Evolutionary conservation across 2,888 invertebrate genomes (phyloP), one percentile per base, ranked within the genome.

Genomic region (Luperina nickerlii): DNA sequence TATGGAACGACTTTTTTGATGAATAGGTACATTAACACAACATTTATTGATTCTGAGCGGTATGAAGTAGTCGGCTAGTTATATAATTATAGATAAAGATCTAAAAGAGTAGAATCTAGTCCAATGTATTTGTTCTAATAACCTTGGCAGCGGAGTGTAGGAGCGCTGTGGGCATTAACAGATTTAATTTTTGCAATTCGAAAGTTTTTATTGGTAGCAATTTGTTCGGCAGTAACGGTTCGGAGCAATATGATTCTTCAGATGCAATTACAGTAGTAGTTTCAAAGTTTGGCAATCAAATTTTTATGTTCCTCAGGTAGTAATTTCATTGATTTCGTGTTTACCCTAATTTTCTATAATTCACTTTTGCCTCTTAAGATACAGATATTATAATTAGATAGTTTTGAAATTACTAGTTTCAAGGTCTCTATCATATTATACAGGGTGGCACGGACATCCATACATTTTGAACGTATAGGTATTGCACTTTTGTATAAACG

Each of bases 171-270:
- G n/a, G 48, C 11, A 87, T 84, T 87, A 85, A 66, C 62, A 73
- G 74, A 87, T 69, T 85, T 54, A 87, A 87, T 85, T 85, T 79
- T 84, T 79, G 85, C 76, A 84, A 77, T 62, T 79, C 48, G 18
- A 48, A 74, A 76, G 76, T 84, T 85, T 87, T 84, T 87, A 84
- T 84, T 76, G 68, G 27, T 42, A 45, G 76, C 80, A 87, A 87
- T 85, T 79, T 57, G 57, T 72, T 84, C 54, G 4, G 68, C 20
- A 57, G n/a, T 75, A 62, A 69, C 9, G 32, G 75, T 79, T 76
- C 45, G 18, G 75, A 70, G 57, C 76, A 87, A 79, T 79, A 72
- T 68, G 70, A 71, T 79, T 87, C 67, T 74, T 87, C 48, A 42
- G 67, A 79, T 74, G 79, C 74, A 87, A 72, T 87, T 74, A 67